These are phyloP conservation scores for Lutraria rhynchaena DNA, from an alignment of 1,140 invertebrate species.

Conservation along the genomic window DNA sequence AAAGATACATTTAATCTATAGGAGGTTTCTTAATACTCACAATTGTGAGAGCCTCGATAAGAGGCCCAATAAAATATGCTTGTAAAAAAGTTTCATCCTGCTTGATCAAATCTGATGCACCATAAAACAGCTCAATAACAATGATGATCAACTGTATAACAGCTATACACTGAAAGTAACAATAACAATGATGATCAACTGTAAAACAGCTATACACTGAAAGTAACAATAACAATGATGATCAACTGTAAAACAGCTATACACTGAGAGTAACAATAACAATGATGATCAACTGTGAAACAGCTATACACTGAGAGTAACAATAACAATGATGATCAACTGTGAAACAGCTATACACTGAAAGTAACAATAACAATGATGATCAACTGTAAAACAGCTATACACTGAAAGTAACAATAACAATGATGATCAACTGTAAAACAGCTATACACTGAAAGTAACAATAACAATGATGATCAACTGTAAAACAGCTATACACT, in stretches of 20 bases:
- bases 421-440: neutral
- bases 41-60: conserved; percentile 49
- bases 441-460: neutral
- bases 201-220: conserved; percentile 36
- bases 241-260: conserved; percentile 21
- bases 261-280: conserved; percentile 40
- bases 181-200: conserved; percentile 34
- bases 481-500: neutral
- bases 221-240: conserved; percentile 26
- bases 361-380: neutral
- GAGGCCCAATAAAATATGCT: conserved; percentile 54
- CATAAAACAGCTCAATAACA: conserved; percentile 45
- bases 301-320: conserved; percentile 34
- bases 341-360: neutral
- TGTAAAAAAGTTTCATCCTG: conserved; percentile 37
- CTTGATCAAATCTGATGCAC: conserved; percentile 13
- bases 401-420: neutral
- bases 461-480: neutral
- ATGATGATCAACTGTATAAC: conserved; percentile 21
- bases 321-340: conserved; percentile 8
- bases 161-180: conserved; percentile 40
- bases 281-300: conserved; percentile 26
- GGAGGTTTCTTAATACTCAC: conserved; percentile 42
- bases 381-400: neutral
- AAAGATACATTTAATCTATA: too few species aligned